Conservation (phyloP, 2,113 vertebrate genomes). For the Gavialis gangeticus region DNA sequence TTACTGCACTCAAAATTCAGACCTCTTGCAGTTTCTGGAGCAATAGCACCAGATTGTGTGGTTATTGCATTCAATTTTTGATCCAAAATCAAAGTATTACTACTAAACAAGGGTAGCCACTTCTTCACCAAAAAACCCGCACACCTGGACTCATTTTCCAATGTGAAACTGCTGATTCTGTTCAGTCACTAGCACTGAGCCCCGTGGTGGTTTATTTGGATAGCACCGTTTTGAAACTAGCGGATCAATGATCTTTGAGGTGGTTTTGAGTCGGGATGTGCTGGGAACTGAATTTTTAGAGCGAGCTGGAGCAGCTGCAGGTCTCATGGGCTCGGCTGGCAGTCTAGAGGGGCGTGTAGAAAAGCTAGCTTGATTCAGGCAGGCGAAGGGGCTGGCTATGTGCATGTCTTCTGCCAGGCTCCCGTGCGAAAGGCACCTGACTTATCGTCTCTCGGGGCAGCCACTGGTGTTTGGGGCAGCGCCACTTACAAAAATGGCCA, state of each 20-base stretch:
- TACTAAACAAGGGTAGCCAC: not conserved
- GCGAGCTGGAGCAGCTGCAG: not conserved
- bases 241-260: not conserved
- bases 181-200: not conserved
- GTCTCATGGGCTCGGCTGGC: not conserved
- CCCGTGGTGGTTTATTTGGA: not conserved
- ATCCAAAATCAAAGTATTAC: not conserved
- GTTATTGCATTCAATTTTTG: not conserved
- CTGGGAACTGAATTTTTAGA: not conserved
- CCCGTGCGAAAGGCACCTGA: too few relatives aligned
- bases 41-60: not conserved
- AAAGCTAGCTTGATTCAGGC: not conserved
- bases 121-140: not conserved
- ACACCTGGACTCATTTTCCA: not conserved
- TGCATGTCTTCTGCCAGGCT: not conserved
- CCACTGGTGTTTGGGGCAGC: too few relatives aligned
- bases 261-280: not conserved
- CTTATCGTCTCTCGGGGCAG: too few relatives aligned
- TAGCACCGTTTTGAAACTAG: not conserved
- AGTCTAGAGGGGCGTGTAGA: not conserved
- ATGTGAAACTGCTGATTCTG: not conserved
- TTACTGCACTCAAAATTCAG: not conserved
- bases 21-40: not conserved
- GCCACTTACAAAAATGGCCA: too few relatives aligned
- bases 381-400: accelerated